Evolutionary conservation across 2,113 vertebrate genomes (phyloP).

Genomic region (Otocyon megalotis): DNA sequence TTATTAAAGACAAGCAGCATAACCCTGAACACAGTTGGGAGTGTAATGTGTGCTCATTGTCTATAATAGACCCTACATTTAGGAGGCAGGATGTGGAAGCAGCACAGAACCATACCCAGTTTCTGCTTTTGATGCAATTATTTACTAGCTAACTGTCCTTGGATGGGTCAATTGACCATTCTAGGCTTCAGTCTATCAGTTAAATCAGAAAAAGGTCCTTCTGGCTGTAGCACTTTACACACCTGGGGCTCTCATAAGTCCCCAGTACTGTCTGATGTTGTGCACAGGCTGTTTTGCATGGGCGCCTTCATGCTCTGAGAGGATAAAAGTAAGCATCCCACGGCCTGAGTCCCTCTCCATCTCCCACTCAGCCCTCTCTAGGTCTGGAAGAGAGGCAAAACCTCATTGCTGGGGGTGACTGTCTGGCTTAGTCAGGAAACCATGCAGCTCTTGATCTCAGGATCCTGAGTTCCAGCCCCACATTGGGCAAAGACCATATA

Average conservation of each 20-base stretch:
- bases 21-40: neutral
- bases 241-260: neutral
- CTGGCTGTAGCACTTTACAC: neutral
- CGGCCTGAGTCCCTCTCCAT: neutral
- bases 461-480: neutral
- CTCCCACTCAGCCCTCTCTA: neutral
- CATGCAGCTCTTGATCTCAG: neutral
- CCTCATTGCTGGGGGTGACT: neutral
- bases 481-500: neutral
- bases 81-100: neutral
- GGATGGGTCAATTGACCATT: neutral
- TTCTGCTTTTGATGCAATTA: too few species aligned
- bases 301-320: neutral
- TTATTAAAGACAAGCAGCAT: neutral
- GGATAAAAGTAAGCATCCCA: neutral
- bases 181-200: neutral
- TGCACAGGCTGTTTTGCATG: neutral
- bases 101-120: neutral
- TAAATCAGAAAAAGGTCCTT: neutral
- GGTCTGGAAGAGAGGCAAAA: neutral
- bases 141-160: neutral
- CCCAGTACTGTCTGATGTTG: neutral
- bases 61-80: neutral
- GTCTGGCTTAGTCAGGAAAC: neutral
- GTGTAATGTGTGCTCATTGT: neutral